phyloP scores from a whole-genome alignment of 1,140 invertebrate species.

The Bombus turneri region DNA sequence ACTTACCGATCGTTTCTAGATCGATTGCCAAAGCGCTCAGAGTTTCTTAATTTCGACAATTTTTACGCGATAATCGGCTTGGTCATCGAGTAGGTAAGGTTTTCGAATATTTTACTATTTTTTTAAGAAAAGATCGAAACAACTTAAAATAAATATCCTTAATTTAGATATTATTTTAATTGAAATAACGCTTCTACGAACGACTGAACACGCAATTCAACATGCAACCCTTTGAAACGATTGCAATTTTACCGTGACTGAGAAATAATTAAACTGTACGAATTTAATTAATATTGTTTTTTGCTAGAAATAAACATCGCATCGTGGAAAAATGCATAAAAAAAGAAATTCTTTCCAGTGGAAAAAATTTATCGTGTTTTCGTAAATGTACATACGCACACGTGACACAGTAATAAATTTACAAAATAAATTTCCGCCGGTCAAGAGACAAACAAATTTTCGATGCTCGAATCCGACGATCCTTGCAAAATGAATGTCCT shows the following conservation, averaged over 20 bases:
- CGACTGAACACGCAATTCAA: neutral
- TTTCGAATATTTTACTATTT: neutral
- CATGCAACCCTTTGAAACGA: neutral
- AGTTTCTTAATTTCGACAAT: too few species aligned
- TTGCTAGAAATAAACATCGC: neutral
- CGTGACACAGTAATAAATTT: neutral
- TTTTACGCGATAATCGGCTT: too few species aligned
- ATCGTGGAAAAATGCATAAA: neutral
- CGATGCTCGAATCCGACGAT: neutral
- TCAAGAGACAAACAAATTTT: slow-evolving; percentile 22
- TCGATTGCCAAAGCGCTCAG: too few species aligned
- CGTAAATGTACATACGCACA: neutral
- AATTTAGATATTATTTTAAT: neutral
- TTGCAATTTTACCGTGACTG: neutral
- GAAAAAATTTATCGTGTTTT: neutral
- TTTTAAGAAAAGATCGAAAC: neutral
- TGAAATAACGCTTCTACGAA: neutral
- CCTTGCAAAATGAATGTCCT: neutral
- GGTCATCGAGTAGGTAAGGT: too few species aligned
- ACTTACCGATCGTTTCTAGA: too few species aligned
- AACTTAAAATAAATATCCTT: neutral
- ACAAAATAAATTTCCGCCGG: neutral
- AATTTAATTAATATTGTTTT: neutral
- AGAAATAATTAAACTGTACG: neutral
- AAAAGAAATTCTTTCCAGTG: neutral